Evolutionary conservation across 2,113 vertebrate genomes (phyloP), one percentile per base, ranked within the genome.

Genomic region (Lipophrys pholis): DNA sequence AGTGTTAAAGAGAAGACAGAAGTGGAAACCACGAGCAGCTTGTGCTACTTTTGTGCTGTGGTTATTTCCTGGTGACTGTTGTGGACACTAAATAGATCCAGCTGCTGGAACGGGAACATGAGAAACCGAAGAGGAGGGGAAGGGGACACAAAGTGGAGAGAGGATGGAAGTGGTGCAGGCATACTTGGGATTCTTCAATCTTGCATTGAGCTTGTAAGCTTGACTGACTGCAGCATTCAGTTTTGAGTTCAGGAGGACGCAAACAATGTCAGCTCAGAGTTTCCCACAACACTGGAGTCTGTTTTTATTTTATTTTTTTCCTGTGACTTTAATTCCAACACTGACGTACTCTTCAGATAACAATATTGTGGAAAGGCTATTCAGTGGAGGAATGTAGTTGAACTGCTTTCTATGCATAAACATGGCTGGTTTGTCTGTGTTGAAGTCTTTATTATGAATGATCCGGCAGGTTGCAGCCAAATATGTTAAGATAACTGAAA

Each of bases 141-240:
- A 35, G 17, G 65, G 73, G 81, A 79, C 78, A 57, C 52, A 72
- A 53, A 35, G 40, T 63, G 79, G 46, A 73, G 46, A 73, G 70
- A 50, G 79, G 17, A 81, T 62, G 69, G 78, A 72, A 59, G 59
- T 81, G 36, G 30, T 70, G 82, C 21, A 10, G 45, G 75, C 87
- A 89, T 91, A 72, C 78, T 88, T 89, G 63, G 76, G 67, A 91
- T 91, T 91, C 83, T 87, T 91, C 65, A 40, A 64, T 81, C 60
- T 68, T 66, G 58, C 81, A 64, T 85, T 82, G 58, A 76, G 80
- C 57, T 10, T 51, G 82, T 84, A 80, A 79, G 73, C 87, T 81
- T 21, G 3, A 72, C 69, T 74, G 69, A 68, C 72, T 67, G 0
- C 35, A 40, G 78, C 61, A 70, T 48, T 85, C 77, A 90, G 85